Conservation (phyloP, 1,140 invertebrate species). For the Tetramorium simillimum region DNA sequence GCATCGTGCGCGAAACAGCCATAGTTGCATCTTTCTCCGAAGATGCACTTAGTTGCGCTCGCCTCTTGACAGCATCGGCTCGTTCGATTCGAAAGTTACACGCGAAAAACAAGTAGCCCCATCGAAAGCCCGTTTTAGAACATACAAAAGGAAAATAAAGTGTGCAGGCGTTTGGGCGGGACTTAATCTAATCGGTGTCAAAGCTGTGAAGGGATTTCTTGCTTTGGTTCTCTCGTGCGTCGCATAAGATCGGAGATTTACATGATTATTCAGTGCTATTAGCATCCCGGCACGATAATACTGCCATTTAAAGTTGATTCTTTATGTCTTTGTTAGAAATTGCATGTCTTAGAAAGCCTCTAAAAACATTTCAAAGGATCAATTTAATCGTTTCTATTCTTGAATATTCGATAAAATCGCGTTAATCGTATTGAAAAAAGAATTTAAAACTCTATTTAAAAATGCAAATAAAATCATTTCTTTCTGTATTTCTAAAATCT, state of each 20-base stretch:
- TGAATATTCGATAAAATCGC: neutral
- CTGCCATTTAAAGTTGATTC: slow-evolving; percentile 1
- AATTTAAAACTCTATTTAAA: neutral
- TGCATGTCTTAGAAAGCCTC: neutral
- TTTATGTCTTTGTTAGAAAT: slow-evolving; percentile 4
- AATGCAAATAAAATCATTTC: neutral
- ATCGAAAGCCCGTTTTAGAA: slow-evolving; percentile 6
- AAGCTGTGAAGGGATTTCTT: slow-evolving; percentile 18
- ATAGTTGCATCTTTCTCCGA: slow-evolving; percentile 20
- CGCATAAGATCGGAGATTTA: slow-evolving; percentile 8
- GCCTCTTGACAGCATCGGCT: neutral
- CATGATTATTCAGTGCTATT: slow-evolving; percentile 22
- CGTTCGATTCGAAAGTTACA: slow-evolving; percentile 39
- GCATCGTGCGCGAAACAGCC: slow-evolving; percentile 38
- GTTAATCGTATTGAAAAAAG: neutral
- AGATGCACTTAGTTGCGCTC: neutral
- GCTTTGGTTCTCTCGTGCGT: slow-evolving; percentile 4
- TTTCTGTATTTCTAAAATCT: neutral
- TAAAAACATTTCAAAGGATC: neutral
- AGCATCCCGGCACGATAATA: neutral
- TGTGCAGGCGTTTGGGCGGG: neutral
- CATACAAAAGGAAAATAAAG: neutral
- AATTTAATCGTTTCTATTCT: neutral
- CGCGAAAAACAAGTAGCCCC: slow-evolving; percentile 39
- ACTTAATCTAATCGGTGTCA: slow-evolving; percentile 40